A percentile compares a stretch with the other conserved stretches of the same genome.
Evolutionary conservation across 64 coral and sea anemone genomes (phyloP).

Genomic region (Platygyra sinensis): DNA sequence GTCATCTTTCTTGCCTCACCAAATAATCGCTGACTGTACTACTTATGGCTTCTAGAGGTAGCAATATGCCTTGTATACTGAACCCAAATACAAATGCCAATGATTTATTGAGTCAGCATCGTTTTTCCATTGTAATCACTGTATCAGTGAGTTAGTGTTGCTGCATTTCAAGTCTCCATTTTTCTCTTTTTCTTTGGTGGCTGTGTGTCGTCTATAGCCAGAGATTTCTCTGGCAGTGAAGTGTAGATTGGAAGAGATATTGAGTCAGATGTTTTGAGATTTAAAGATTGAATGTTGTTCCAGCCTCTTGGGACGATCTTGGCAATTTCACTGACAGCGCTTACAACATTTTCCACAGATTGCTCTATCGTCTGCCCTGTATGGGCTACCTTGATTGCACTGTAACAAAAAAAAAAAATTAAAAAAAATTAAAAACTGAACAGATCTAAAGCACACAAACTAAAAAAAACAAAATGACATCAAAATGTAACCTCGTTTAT

Average conservation of each 20-base stretch:
- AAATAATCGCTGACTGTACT: too few species aligned
- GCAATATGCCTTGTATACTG: too few species aligned
- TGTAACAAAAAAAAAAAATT: constrained; percentile 40
- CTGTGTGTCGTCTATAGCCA: constrained; percentile 25
- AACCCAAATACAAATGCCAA: too few species aligned
- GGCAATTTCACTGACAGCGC: constrained; percentile 58
- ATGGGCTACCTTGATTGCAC: constrained; percentile 92
- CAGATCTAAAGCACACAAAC: too few species aligned
- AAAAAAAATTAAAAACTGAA: not conserved
- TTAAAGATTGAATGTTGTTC: constrained; percentile 91
- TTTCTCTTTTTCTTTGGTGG: constrained; percentile 55
- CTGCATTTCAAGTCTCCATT: not conserved
- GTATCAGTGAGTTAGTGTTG: too few species aligned
- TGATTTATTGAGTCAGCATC: too few species aligned
- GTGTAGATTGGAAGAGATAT: constrained; percentile 92
- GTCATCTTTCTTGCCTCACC: too few species aligned
- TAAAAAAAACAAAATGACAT: too few species aligned
- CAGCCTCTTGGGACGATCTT: constrained; percentile 88
- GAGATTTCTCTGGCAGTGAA: constrained; percentile 75
- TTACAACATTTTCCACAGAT: constrained; percentile 82
- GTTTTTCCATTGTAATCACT: too few species aligned
- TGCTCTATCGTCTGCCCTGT: constrained; percentile 71
- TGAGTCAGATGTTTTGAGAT: constrained; percentile 91
- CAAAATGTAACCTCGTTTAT: too few species aligned
- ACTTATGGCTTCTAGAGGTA: too few species aligned